A percentile compares a stretch with the other conserved stretches of the same genome.
Conservation (phyloP, 1,140 invertebrate species). For the Camponotus floridanus region DNA sequence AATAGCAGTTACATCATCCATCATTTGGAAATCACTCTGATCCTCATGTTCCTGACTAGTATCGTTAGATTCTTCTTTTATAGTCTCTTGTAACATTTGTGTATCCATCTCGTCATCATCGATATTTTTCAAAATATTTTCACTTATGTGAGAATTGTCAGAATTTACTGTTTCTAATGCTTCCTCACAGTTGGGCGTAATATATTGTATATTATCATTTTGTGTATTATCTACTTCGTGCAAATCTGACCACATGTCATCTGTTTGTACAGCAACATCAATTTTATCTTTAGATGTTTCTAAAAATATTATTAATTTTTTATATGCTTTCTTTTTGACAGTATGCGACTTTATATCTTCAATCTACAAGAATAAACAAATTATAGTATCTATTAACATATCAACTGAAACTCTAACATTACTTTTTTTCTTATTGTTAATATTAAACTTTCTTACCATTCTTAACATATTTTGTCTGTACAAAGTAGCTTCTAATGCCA, state of each 20-base stretch:
- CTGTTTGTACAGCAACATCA: conserved; percentile 76
- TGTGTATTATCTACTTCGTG: conserved; percentile 54
- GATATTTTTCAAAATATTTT: neutral
- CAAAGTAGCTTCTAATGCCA: conserved; percentile 74
- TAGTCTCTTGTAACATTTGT: conserved; percentile 28
- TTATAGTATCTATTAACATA: neutral
- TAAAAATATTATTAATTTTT: conserved; percentile 75
- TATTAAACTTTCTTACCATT: conserved; percentile 72
- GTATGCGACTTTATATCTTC: conserved; percentile 77
- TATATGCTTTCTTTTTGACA: conserved; percentile 71
- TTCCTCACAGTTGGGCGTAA: conserved; percentile 63
- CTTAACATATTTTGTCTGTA: conserved; percentile 79
- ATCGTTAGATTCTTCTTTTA: conserved; percentile 39
- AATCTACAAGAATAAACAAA: conserved; percentile 69
- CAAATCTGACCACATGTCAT: conserved; percentile 52
- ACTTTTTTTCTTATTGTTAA: conserved; percentile 70
- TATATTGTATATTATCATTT: conserved; percentile 28
- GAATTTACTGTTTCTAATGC: conserved; percentile 31
- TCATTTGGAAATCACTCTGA: neutral
- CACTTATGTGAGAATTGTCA: conserved; percentile 23
- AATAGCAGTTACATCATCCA: neutral
- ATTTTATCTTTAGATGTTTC: conserved; percentile 67
- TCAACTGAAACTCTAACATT: conserved; percentile 8
- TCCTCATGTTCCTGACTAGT: conserved; percentile 3
- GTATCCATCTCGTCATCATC: conserved; percentile 23